A percentile compares a stretch with the other conserved stretches of the same genome.
phyloP scores from a whole-genome alignment of 2,113 vertebrate genomes.

The Tapirus terrestris region DNA sequence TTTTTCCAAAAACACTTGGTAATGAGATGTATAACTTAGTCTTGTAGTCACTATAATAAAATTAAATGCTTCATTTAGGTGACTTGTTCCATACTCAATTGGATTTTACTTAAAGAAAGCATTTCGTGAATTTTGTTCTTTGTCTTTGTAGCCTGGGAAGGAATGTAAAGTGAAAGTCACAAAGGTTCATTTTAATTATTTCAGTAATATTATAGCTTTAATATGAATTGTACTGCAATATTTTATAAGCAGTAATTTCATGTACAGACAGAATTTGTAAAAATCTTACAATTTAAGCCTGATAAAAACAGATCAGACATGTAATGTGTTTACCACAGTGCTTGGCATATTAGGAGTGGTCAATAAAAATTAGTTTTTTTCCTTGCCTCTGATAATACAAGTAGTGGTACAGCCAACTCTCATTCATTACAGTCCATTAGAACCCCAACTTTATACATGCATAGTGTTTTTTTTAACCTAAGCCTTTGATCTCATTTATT shows the following conservation, averaged over 20 bases:
- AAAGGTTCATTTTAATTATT: conserved; percentile 34
- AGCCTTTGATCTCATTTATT: conserved; percentile 8
- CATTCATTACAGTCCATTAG: not conserved
- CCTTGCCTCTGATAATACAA: not conserved
- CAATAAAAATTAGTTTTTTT: conserved; percentile 30
- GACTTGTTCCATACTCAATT: conserved; percentile 16
- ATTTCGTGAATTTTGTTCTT: not conserved
- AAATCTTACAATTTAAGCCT: conserved; percentile 4
- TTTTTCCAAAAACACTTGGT: conserved; percentile 52
- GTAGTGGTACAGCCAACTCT: not conserved
- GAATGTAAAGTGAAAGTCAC: conserved; percentile 1
- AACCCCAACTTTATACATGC: not conserved
- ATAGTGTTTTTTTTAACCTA: not conserved
- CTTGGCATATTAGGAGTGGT: not conserved
- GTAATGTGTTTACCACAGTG: not conserved
- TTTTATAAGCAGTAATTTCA: conserved; percentile 42
- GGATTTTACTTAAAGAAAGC: not conserved
- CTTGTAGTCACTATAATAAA: conserved; percentile 46
- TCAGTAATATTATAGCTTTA: not conserved
- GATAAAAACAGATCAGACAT: not conserved
- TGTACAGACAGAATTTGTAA: not conserved
- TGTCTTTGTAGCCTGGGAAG: not conserved
- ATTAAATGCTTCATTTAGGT: conserved; percentile 36
- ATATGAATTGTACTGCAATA: conserved; percentile 20
- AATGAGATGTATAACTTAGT: conserved; percentile 4